Base-by-base conservation (phyloP, 2,113 vertebrate genomes). In the Callorhinus ursinus region DNA sequence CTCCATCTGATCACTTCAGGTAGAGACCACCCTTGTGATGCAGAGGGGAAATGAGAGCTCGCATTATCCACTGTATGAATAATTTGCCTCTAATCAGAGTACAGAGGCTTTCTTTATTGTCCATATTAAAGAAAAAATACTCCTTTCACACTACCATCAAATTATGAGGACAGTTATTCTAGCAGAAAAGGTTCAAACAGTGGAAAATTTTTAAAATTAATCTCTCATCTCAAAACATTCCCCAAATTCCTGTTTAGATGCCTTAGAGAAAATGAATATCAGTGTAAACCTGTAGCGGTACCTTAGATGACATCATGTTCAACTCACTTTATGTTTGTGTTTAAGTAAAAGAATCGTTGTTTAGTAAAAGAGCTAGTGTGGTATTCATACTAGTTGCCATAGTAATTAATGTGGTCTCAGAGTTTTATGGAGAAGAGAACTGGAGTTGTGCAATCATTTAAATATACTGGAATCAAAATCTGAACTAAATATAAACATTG, bases 381-480 rank as follows among this genome's bases (percentile, higher is more conserved):
- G 13, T 81, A 31, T 93, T 65, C 39, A 22, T 22, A 93, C 22
- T n/a, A 36, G 84, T 97, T 97, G 10, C 93, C 53, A 69, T 97
- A 72, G 88, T 49, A 72, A 95, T 88, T 76, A 84, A 51, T 8
- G 33, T 19, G 59, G n/a, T 71, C 31, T 33, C n/a, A 71, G 10
- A 61, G 46, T 72, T 96, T 36, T 81, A 13, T 14, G 55, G 65
- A 90, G 26, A 86, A 84, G 24, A 53, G 55, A 77, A 77, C 55
- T n/a, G 76, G 69, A 96, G 88, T 18, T 51, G 3, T 96, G 10
- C 12, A 33, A 28, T 93, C 31, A 69, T 93, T 87, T 65, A 26
- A 80, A 79, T 67, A 61, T 11, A 82, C 74, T 59, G 59, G 59
- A 72, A 91, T 67, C 69, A 72, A 90, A 96, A 85, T 80, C 33